These are phyloP conservation scores for Halcyon malimbica DNA, from an alignment of 2,113 vertebrate species.

Conservation along the genomic window DNA sequence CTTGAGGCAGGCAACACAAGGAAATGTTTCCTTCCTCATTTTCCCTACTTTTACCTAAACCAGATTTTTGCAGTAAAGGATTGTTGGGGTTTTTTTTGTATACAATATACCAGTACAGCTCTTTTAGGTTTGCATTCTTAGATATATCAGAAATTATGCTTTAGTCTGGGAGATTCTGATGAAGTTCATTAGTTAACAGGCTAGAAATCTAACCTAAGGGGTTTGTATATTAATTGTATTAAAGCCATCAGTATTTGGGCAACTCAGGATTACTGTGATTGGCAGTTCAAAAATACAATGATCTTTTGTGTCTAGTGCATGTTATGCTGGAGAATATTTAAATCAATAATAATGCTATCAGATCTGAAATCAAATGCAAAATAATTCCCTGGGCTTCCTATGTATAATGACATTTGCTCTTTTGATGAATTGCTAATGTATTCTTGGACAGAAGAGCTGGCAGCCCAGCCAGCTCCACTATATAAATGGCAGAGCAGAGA, in stretches of 20 bases:
- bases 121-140: not conserved
- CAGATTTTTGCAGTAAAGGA: not conserved
- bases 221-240: constrained; percentile 33
- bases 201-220: constrained; percentile 12
- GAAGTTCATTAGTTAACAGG: constrained; percentile 43
- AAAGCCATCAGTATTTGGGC: constrained; percentile 68
- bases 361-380: constrained; percentile 87
- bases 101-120: not conserved
- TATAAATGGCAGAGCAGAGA: constrained; percentile 15
- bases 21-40: not conserved
- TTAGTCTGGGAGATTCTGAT: not conserved
- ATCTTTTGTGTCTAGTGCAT: constrained; percentile 80
- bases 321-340: constrained; percentile 73
- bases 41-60: not conserved
- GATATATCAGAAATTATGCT: not conserved
- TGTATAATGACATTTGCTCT: constrained; percentile 79
- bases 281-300: constrained; percentile 80
- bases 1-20: not conserved
- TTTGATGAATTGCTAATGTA: constrained; percentile 85
- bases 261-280: constrained; percentile 77
- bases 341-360: constrained; percentile 88
- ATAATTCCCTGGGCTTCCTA: constrained; percentile 78
- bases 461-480: constrained; percentile 19
- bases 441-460: constrained; percentile 65
- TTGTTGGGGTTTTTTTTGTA: not conserved